Evolutionary conservation across 2,888 invertebrate species (phyloP).

Genomic region (Apamea sordens): DNA sequence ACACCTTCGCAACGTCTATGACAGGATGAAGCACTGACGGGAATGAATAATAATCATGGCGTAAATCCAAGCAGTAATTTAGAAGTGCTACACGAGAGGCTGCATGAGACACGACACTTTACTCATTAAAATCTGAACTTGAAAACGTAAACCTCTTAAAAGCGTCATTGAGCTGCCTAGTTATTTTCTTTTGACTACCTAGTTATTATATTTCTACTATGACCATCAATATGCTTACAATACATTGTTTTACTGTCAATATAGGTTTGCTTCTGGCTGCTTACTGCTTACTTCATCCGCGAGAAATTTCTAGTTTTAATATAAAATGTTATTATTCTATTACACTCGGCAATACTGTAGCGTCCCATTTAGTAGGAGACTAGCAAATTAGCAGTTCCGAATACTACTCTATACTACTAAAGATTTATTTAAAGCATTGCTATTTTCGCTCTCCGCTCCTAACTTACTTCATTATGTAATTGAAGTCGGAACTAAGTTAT

Average conservation of each 20-base stretch:
- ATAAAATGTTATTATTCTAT: too few relatives aligned
- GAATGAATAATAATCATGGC: background rate
- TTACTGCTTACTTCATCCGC: too few relatives aligned
- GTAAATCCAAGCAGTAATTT: background rate
- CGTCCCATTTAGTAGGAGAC: too few relatives aligned
- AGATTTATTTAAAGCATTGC: background rate
- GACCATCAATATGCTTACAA: background rate
- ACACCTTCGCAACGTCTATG: background rate
- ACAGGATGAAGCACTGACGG: background rate
- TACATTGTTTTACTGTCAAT: background rate
- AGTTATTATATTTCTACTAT: background rate
- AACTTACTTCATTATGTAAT: conserved; percentile 56
- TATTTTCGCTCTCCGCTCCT: conserved; percentile 37
- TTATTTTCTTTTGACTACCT: background rate
- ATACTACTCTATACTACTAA: background rate
- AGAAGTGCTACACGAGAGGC: background rate
- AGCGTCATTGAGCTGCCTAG: background rate
- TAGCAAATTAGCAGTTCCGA: too few relatives aligned
- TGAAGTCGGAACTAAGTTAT: conserved; percentile 70
- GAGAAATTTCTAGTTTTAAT: too few relatives aligned
- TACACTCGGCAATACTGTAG: too few relatives aligned
- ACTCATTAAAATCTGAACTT: background rate
- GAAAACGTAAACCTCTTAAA: background rate
- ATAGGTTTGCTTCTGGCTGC: background rate
- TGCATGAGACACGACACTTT: background rate